Evolutionary conservation across 2,888 invertebrate genomes (phyloP).

Genomic region (Morpho achilles): DNA sequence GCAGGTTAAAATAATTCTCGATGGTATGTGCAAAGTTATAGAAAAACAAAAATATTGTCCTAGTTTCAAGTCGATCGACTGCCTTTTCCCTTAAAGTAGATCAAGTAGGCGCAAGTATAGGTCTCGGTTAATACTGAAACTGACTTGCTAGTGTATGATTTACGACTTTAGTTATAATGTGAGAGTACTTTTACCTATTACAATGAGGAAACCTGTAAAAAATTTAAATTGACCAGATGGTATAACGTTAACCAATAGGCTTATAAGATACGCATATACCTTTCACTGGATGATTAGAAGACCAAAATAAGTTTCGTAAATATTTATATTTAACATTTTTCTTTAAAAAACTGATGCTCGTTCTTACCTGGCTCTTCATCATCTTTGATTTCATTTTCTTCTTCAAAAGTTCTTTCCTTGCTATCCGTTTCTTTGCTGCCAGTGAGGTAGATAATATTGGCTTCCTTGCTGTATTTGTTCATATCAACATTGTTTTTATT

Average conservation of each 20-base stretch:
- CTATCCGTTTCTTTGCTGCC: slow-evolving; percentile 49
- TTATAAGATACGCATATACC: too few species aligned
- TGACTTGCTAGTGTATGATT: neutral
- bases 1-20: neutral
- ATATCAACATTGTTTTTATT: slow-evolving; percentile 82
- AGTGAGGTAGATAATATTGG: slow-evolving; percentile 69
- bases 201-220: too few species aligned
- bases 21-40: neutral
- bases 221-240: too few species aligned
- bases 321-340: too few species aligned
- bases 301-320: too few species aligned
- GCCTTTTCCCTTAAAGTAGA: slow-evolving; percentile 17
- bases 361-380: slow-evolving; percentile 64
- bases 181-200: too few species aligned
- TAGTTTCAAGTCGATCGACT: slow-evolving; percentile 8
- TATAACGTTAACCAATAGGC: too few species aligned
- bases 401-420: slow-evolving; percentile 44
- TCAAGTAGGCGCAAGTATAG: neutral
- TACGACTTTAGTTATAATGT: too few species aligned
- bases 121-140: neutral
- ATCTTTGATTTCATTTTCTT: slow-evolving; percentile 60
- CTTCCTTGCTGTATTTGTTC: slow-evolving; percentile 74
- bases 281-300: too few species aligned
- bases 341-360: too few species aligned
- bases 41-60: slow-evolving; percentile 10